phyloP scores from a whole-genome alignment of 1,140 invertebrate genomes.

The Propsilocerus akamusi region DNA sequence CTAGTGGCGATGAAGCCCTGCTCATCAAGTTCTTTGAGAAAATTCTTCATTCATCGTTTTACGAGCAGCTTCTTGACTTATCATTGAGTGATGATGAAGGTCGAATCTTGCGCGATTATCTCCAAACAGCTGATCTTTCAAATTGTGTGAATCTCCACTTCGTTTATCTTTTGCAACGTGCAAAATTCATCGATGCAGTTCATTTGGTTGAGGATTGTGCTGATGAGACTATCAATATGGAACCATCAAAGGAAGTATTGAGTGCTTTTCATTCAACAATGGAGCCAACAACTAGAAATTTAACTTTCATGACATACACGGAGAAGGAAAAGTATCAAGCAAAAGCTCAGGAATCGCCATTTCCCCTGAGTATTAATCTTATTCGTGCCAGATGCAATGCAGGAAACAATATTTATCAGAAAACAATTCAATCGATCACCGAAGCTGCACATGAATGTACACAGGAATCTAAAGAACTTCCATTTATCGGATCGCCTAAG shows the following conservation, averaged over 20 bases:
- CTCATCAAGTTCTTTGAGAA: constrained; percentile 16
- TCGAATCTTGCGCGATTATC: constrained; percentile 11
- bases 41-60: constrained; percentile 12
- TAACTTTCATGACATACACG: constrained; percentile 6
- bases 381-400: background rate
- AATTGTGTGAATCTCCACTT: constrained; percentile 15
- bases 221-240: background rate
- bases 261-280: constrained; percentile 16
- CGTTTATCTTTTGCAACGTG: constrained; percentile 17
- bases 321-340: background rate
- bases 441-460: background rate
- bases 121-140: constrained; percentile 9
- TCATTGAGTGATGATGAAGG: constrained; percentile 14
- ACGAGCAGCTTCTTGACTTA: constrained; percentile 13
- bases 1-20: constrained; percentile 10
- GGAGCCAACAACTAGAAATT: constrained; percentile 14
- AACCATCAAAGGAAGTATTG: constrained; percentile 12
- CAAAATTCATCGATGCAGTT: constrained; percentile 19
- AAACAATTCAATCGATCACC: background rate
- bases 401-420: background rate
- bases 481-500: background rate
- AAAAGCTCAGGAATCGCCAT: background rate
- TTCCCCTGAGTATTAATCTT: background rate
- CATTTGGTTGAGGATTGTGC: background rate
- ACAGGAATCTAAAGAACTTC: background rate